These are phyloP conservation scores for Phyllopteryx taeniolatus DNA, from an alignment of 2,113 vertebrate genomes.

Conservation along the genomic window DNA sequence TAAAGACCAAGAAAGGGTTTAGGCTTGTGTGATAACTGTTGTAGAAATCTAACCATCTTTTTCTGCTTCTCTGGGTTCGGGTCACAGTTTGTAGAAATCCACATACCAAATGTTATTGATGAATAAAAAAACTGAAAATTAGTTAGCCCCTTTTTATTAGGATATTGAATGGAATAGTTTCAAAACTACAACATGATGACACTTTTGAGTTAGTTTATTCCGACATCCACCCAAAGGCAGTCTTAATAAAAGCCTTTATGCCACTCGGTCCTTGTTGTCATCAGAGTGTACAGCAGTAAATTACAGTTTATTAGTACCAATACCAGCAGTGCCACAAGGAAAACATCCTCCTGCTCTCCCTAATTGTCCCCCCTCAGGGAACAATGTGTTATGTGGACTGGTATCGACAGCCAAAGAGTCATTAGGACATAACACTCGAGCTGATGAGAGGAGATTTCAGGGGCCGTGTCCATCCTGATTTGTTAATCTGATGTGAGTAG, in stretches of 20 bases:
- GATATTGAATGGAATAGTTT: neutral
- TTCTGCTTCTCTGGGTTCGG: neutral
- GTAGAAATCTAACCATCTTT: neutral
- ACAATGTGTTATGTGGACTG: constrained; percentile 31
- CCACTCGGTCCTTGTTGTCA: constrained; percentile 42
- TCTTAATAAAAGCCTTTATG: constrained; percentile 41
- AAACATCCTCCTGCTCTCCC: constrained; percentile 52
- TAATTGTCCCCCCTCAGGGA: constrained; percentile 61
- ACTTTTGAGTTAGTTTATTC: neutral
- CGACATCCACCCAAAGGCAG: neutral
- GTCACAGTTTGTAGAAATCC: neutral
- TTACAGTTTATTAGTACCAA: constrained; percentile 67
- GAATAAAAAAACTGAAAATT: neutral
- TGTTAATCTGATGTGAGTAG: constrained; percentile 61
- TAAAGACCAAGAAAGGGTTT: neutral
- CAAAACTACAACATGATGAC: neutral
- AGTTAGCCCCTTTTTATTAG: neutral
- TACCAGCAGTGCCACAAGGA: constrained; percentile 62
- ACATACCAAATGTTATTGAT: neutral
- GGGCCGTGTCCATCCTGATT: constrained; percentile 51
- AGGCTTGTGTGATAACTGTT: neutral
- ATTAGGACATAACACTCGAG: constrained; percentile 69
- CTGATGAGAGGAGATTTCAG: constrained; percentile 44
- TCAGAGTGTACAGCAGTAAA: constrained; percentile 46
- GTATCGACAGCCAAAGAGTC: constrained; percentile 61